Conservation (phyloP, 92 coral and sea anemone species). For the Plumapathes pennacea region DNA sequence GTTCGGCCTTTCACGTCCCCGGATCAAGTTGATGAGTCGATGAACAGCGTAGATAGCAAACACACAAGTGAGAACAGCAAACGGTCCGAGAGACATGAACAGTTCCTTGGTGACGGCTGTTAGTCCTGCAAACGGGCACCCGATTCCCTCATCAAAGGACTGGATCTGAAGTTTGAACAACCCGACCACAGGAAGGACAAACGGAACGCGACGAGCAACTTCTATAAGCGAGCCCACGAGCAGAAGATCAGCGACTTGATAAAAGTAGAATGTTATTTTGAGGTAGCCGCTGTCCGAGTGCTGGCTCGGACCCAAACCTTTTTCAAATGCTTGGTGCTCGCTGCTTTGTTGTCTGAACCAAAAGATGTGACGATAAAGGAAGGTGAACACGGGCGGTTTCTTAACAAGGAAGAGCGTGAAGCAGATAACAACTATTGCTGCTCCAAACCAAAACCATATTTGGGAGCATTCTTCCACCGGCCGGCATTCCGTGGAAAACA, state of each 20-base stretch:
- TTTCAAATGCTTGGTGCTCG: constrained; percentile 1
- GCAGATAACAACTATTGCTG: constrained; percentile 15
- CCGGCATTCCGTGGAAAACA: constrained; percentile 57
- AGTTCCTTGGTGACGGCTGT: constrained; percentile 64
- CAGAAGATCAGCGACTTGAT: constrained; percentile 63
- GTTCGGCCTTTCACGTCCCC: constrained; percentile 34
- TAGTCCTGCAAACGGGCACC: constrained; percentile 78
- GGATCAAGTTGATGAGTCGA: constrained; percentile 18
- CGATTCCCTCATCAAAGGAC: constrained; percentile 2
- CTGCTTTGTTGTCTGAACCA: constrained; percentile 35
- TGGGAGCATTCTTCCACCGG: constrained; percentile 35
- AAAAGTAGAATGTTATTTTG: constrained; percentile 71
- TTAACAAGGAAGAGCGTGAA: constrained; percentile 49
- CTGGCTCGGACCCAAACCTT: no score
- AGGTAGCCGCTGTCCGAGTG: constrained; percentile 41
- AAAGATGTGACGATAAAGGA: constrained; percentile 32
- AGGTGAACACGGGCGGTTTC: constrained; percentile 54
- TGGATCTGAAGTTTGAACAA: constrained; percentile 64
- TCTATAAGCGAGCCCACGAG: constrained; percentile 38
- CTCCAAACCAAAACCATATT: constrained; percentile 67
- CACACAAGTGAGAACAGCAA: constrained; percentile 36
- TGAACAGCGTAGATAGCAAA: constrained; percentile 31
- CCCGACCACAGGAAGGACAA: constrained; percentile 53
- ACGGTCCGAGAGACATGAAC: constrained; percentile 33
- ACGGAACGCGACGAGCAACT: constrained; percentile 3